Conservation (phyloP, 2,888 invertebrate genomes). For the Leptopilina syphax region DNA sequence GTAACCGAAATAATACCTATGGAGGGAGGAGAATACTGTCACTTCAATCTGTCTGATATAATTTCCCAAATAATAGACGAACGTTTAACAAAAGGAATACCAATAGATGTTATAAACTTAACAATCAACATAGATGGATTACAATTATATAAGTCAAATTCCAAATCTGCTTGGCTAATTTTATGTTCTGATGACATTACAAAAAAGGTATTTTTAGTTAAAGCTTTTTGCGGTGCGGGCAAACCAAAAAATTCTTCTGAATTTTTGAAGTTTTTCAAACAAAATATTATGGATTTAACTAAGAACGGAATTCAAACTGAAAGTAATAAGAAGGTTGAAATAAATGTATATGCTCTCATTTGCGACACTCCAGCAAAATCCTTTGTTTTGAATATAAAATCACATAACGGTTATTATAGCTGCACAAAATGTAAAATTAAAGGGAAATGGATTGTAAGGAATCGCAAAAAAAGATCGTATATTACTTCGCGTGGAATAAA, state of each 20-base stretch:
- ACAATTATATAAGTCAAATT: neutral
- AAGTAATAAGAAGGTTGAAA: neutral
- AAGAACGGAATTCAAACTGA: neutral
- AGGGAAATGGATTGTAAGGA: slow-evolving; percentile 8
- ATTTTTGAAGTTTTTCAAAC: neutral
- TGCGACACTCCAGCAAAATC: slow-evolving; percentile 18
- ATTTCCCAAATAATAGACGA: slow-evolving; percentile 5
- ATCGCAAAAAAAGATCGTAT: neutral
- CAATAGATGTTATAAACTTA: neutral
- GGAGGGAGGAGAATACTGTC: slow-evolving; percentile 12
- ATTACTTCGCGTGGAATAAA: neutral
- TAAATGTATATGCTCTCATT: neutral
- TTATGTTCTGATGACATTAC: neutral
- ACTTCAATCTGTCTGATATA: slow-evolving; percentile 1
- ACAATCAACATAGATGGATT: slow-evolving; percentile 6
- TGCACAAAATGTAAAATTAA: slow-evolving; percentile 18
- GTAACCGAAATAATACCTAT: neutral
- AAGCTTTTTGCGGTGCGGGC: neutral
- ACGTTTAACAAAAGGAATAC: neutral
- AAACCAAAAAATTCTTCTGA: slow-evolving; percentile 1
- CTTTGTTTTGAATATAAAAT: slow-evolving; percentile 14
- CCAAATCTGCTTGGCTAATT: slow-evolving; percentile 3
- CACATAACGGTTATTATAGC: slow-evolving; percentile 12
- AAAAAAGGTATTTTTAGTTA: neutral
- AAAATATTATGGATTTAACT: slow-evolving; percentile 9